These are phyloP conservation scores for Nothura maculosa DNA, from an alignment of 2,797 vertebrate genomes.

Conservation along the genomic window DNA sequence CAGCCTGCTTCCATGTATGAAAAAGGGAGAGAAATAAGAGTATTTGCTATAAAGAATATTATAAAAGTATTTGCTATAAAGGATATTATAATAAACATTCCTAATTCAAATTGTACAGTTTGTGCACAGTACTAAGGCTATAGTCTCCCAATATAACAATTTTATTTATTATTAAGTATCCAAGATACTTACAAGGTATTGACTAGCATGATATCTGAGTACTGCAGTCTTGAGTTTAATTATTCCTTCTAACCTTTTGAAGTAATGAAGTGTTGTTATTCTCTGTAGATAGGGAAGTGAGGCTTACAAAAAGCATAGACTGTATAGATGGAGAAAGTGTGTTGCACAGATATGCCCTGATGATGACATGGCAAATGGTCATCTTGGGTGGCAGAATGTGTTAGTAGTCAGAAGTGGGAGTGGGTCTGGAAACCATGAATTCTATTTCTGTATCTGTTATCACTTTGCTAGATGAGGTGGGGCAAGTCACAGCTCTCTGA, in stretches of 20 bases:
- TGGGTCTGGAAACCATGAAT: conserved; percentile 36
- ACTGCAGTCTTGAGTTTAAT: neutral
- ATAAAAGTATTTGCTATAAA: neutral
- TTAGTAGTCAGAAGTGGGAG: neutral
- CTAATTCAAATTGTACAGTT: neutral
- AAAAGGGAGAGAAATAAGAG: neutral
- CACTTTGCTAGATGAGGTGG: conserved; percentile 3
- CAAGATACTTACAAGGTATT: neutral
- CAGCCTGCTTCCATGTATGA: neutral
- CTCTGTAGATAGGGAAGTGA: conserved; percentile 53
- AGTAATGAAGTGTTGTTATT: conserved; percentile 49
- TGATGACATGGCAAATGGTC: conserved; percentile 49
- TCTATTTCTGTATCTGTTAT: conserved; percentile 68
- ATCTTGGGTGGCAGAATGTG: conserved; percentile 40
- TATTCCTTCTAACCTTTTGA: conserved; percentile 27
- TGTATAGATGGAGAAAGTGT: neutral
- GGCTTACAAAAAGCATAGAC: conserved; percentile 53
- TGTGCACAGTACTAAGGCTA: neutral
- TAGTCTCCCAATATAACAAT: neutral
- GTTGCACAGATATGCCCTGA: conserved; percentile 25
- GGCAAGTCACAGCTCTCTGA: neutral
- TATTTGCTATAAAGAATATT: conserved; percentile 1
- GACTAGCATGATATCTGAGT: neutral
- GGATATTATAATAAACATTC: too few species aligned
- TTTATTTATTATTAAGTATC: conserved; percentile 6